phyloP scores from a whole-genome alignment of 2,888 invertebrate species.

The Phania funesta region DNA sequence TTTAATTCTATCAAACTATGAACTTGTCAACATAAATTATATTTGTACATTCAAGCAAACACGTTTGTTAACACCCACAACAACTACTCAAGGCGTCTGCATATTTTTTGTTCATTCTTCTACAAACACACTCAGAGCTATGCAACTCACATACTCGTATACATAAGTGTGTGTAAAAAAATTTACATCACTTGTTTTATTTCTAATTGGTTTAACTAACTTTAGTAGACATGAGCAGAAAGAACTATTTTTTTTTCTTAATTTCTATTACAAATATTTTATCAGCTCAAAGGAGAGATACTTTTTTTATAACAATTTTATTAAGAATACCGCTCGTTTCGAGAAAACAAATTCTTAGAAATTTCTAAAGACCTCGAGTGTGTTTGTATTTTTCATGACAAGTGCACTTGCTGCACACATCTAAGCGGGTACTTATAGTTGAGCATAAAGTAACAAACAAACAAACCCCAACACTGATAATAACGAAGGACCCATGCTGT shows the following conservation, averaged over 20 bases:
- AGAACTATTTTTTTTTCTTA: not conserved
- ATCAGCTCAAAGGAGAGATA: not conserved
- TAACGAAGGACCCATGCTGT: constrained; percentile 62
- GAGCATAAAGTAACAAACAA: not conserved
- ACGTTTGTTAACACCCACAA: constrained; percentile 38
- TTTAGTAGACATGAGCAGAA: constrained; percentile 9
- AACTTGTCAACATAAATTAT: constrained; percentile 62
- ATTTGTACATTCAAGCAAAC: not conserved
- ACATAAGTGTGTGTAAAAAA: not conserved
- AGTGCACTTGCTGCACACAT: constrained; percentile 25
- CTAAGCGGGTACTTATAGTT: not conserved
- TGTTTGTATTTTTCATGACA: constrained; percentile 40
- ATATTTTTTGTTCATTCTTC: not conserved
- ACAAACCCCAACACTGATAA: constrained; percentile 14
- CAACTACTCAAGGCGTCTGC: not conserved
- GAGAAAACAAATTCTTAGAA: constrained; percentile 22
- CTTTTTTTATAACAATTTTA: not conserved
- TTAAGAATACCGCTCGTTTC: constrained; percentile 28
- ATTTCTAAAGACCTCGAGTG: constrained; percentile 27
- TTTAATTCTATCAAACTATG: constrained; percentile 57
- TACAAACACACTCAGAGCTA: not conserved
- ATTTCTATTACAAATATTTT: not conserved
- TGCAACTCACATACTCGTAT: not conserved
- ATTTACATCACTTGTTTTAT: constrained; percentile 28
- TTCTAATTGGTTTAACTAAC: constrained; percentile 60